Base-by-base conservation (phyloP, 1,140 invertebrate species). In the Diprion similis region DNA sequence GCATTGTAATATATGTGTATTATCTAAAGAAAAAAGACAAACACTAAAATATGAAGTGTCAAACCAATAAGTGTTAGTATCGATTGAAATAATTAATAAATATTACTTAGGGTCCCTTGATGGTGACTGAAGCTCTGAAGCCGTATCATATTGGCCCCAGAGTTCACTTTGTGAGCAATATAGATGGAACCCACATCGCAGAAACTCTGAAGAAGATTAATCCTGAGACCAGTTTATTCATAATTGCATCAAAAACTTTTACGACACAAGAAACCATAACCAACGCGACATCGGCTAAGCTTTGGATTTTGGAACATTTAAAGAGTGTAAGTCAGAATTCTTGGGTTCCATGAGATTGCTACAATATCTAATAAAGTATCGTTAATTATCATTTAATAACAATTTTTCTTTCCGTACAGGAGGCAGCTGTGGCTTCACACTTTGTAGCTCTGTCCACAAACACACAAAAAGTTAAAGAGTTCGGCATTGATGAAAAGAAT, bases 201-300 rank as follows among this genome's bases (percentile, higher is more conserved):
- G 97, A 99, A 89, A 95, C 95, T 13, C 88, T 99, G 67, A 98
- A 97, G 82, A 94, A 94, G 82, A 85, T 99, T 8, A 92, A 95
- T 87, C 94, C 97, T 6, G 97, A 99, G 86, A 98, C 97, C 0
- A 95, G 95, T 6, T 89, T 99, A 1, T 99, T 99, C 87, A 98
- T 99, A 81, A 97, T 99, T 85, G 98, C 98, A 11, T 99, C 98
- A 2, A 99, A 99, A 89, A 99, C 98, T 0, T 99, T 99, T 85
- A 99, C 98, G 10, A 99, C 99, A 2, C 98, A 99, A 87, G 99
- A 99, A 91, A 99, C 99, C 3, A 99, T 99, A 77, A 99, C 98
- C 17, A 99, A 99, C 89, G 98, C 99, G 8, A 95, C 93, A 7
- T 98, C 98, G 15, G 98, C 99, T 1, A 99, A 99, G 85, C 89